Conservation (phyloP, 2,888 invertebrate species). For the Ophraella communa region DNA sequence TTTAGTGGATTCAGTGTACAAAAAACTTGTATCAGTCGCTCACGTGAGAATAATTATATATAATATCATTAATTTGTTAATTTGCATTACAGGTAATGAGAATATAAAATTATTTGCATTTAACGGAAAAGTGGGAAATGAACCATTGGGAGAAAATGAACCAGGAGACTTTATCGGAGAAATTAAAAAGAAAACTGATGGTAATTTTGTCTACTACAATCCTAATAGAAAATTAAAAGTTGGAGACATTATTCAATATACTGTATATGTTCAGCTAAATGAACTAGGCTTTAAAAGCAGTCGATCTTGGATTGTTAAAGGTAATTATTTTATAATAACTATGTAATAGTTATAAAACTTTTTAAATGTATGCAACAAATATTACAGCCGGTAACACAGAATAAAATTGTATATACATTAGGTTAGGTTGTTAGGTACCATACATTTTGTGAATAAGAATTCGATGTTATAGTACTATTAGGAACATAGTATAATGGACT, state of each 20-base stretch:
- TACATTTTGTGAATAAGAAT: too few relatives aligned
- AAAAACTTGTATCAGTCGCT: too few relatives aligned
- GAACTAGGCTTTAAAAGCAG: conserved; percentile 60
- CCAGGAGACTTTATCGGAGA: conserved; percentile 65
- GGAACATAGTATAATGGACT: too few relatives aligned
- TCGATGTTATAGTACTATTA: too few relatives aligned
- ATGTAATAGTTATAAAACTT: background rate
- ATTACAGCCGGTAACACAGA: too few relatives aligned
- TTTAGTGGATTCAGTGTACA: too few relatives aligned
- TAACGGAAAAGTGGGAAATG: conserved; percentile 68
- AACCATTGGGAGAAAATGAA: conserved; percentile 59
- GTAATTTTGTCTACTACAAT: conserved; percentile 65
- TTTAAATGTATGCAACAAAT: too few relatives aligned
- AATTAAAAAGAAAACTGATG: conserved; percentile 57
- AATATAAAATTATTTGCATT: conserved; percentile 67
- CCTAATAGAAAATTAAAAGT: conserved; percentile 58
- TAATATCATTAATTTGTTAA: too few relatives aligned
- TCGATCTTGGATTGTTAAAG: conserved; percentile 57
- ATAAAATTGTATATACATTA: too few relatives aligned
- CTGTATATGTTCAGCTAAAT: conserved; percentile 66
- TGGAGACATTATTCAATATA: conserved; percentile 68
- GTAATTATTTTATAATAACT: conserved; percentile 46
- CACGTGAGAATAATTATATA: too few relatives aligned
- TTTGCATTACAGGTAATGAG: conserved; percentile 58
- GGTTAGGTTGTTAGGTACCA: too few relatives aligned